These are phyloP conservation scores for Xanthostigma xanthostigma DNA, from an alignment of 2,888 invertebrate genomes.

Conservation along the genomic window DNA sequence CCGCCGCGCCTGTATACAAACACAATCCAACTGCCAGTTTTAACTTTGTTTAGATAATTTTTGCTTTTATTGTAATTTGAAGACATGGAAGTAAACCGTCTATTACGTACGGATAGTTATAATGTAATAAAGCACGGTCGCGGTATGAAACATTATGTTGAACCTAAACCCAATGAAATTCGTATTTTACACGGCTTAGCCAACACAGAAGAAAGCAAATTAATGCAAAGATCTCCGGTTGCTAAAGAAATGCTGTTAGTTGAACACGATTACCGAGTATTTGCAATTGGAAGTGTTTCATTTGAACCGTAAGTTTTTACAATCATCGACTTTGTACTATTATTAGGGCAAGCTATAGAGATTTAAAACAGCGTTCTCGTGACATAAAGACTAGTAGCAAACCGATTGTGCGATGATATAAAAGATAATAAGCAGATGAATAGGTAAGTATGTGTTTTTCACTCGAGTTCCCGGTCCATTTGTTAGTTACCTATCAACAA, in stretches of 20 bases:
- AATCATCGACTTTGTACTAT: no score
- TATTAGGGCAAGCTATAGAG: no score
- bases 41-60: no score
- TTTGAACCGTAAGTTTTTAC: slow-evolving; percentile 19
- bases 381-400: no score
- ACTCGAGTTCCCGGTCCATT: no score
- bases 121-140: slow-evolving; percentile 35
- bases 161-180: slow-evolving; percentile 34
- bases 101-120: slow-evolving; percentile 44
- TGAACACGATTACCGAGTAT: slow-evolving; percentile 40
- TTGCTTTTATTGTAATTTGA: slow-evolving; percentile 1
- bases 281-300: slow-evolving; percentile 34
- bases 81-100: slow-evolving; percentile 46
- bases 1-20: no score
- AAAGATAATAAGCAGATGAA: no score
- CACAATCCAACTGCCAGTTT: no score
- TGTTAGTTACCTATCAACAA: no score
- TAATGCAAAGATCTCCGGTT: slow-evolving; percentile 40
- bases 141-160: slow-evolving; percentile 18
- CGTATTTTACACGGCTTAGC: slow-evolving; percentile 37
- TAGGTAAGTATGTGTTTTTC: no score
- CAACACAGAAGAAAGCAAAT: slow-evolving; percentile 35
- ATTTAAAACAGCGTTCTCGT: no score
- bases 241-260: slow-evolving; percentile 41
- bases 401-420: no score